Evolutionary conservation across 2,888 invertebrate species (phyloP).

Genomic region (Nebria brevicollis): DNA sequence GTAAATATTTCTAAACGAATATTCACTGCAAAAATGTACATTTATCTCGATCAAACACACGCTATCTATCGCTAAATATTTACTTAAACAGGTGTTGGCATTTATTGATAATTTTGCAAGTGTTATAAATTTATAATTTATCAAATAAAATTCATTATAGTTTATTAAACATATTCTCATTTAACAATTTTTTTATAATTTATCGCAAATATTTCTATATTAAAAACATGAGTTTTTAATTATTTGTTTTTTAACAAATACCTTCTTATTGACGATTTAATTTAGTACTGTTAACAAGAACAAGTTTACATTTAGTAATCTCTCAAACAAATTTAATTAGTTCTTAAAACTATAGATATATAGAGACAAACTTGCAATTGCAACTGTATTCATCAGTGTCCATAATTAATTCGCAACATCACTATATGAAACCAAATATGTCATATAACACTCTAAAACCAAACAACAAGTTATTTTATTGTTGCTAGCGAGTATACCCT

Average conservation of each 20-base stretch:
- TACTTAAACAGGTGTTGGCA: neutral
- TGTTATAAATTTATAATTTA: too few relatives aligned
- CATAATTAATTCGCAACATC: neutral
- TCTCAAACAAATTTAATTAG: too few relatives aligned
- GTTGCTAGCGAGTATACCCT: neutral
- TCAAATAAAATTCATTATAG: too few relatives aligned
- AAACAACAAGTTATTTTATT: neutral
- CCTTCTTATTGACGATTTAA: constrained; percentile 27
- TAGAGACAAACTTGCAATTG: neutral
- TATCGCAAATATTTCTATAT: too few relatives aligned
- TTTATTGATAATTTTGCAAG: neutral
- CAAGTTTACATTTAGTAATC: too few relatives aligned
- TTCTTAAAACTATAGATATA: too few relatives aligned
- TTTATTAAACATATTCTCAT: too few relatives aligned
- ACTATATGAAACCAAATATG: neutral
- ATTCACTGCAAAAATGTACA: neutral
- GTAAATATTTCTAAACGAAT: neutral
- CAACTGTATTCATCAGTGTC: neutral
- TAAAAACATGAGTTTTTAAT: too few relatives aligned
- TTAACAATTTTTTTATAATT: too few relatives aligned
- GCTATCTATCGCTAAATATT: constrained; percentile 7
- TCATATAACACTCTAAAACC: neutral
- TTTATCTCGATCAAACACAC: constrained; percentile 12
- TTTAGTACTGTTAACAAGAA: neutral
- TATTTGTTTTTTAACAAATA: constrained; percentile 30